phyloP scores from a whole-genome alignment of 2,797 vertebrate genomes.

The Crypturellus tataupa region DNA sequence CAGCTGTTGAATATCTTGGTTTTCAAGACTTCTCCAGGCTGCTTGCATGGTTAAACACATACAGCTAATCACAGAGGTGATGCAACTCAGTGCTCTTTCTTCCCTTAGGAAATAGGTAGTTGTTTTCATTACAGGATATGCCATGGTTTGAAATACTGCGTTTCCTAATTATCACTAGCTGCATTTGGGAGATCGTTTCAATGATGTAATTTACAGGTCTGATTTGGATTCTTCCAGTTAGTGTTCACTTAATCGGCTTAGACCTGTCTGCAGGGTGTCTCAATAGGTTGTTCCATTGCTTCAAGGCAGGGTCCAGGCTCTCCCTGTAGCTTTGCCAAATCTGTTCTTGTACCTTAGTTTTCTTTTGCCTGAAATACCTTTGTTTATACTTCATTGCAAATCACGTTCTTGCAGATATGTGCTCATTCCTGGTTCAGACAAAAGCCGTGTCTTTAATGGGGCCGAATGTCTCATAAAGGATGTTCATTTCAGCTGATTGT shows the following conservation, averaged over 20 bases:
- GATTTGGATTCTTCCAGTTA: neutral
- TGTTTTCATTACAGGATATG: neutral
- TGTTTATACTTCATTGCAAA: neutral
- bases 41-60: no score
- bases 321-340: neutral
- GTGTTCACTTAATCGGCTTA: neutral
- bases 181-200: neutral
- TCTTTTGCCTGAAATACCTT: neutral
- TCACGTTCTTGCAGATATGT: neutral
- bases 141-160: neutral
- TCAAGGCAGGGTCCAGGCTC: neutral
- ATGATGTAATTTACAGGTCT: neutral
- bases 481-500: no score
- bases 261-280: neutral
- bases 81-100: neutral
- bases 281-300: neutral
- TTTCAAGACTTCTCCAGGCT: no score
- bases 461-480: no score
- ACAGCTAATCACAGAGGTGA: no score
- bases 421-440: neutral
- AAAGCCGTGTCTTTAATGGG: neutral
- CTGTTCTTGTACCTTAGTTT: neutral
- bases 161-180: neutral
- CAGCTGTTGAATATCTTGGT: no score
- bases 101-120: no score